A percentile compares a stretch with the other conserved stretches of the same genome.
Conservation (phyloP, 92 coral and sea anemone species). For the Porites divaricata region DNA sequence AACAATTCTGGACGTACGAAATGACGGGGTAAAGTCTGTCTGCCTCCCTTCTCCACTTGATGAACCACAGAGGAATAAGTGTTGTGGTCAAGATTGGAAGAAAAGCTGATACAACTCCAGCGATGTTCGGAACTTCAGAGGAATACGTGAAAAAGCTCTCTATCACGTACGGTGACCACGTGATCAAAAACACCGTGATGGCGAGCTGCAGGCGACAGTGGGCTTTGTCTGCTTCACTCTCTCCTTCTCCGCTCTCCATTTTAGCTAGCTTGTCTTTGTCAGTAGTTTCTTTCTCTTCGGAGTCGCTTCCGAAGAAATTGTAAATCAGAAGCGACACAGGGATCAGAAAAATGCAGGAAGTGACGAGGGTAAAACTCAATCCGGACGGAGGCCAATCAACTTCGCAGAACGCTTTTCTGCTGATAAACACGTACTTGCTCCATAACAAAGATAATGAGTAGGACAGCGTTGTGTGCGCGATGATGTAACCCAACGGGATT, state of each 20-base stretch:
- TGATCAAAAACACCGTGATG: slow-evolving; percentile 83
- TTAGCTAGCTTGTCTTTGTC: slow-evolving; percentile 33
- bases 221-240: slow-evolving; percentile 55
- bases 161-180: slow-evolving; percentile 94
- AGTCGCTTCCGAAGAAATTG: slow-evolving; percentile 78
- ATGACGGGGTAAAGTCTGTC: slow-evolving; percentile 35
- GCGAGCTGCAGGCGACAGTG: slow-evolving; percentile 89
- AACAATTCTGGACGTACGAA: slow-evolving; percentile 39
- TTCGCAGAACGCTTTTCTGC: slow-evolving; percentile 96
- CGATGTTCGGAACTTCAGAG: slow-evolving; percentile 79
- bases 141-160: slow-evolving; percentile 90
- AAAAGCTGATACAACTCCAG: slow-evolving; percentile 91
- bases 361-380: slow-evolving; percentile 73
- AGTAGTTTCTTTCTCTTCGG: slow-evolving; percentile 34
- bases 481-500: slow-evolving; percentile 88
- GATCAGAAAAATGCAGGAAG: slow-evolving; percentile 78
- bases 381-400: slow-evolving; percentile 98
- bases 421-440: slow-evolving; percentile 97
- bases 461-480: slow-evolving; percentile 96
- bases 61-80: slow-evolving; percentile 88
- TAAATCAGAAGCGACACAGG: slow-evolving; percentile 86
- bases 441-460: slow-evolving; percentile 93
- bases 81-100: slow-evolving; percentile 93
- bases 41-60: slow-evolving; percentile 76
- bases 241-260: slow-evolving; percentile 35